phyloP scores from a whole-genome alignment of 2,797 vertebrate genomes.

The Scleropages formosus region DNA sequence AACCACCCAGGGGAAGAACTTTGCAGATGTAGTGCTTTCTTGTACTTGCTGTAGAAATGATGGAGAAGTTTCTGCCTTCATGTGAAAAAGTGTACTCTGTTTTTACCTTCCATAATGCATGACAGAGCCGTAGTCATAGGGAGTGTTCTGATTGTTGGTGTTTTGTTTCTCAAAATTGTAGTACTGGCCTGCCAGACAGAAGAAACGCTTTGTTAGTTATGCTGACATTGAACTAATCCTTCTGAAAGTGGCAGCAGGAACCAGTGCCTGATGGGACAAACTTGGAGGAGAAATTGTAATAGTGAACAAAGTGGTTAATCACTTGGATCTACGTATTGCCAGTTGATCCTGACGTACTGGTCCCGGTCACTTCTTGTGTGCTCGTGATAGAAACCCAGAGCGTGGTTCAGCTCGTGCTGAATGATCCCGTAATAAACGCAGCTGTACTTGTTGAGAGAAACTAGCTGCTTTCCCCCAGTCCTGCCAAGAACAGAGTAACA shows the following conservation, averaged over 20 bases:
- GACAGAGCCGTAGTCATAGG: conserved; percentile 72
- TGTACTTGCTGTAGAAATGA: background rate
- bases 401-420: conserved; percentile 70
- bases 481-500: conserved; percentile 66
- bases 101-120: conserved; percentile 71
- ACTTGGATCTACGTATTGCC: conserved; percentile 58
- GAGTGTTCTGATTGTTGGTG: conserved; percentile 60
- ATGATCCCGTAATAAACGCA: conserved; percentile 62
- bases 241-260: background rate
- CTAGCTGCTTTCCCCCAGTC: conserved; percentile 59
- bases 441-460: conserved; percentile 64
- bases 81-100: background rate
- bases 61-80: background rate
- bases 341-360: conserved; percentile 63
- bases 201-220: background rate
- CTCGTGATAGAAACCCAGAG: conserved; percentile 73
- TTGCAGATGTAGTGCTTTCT: background rate
- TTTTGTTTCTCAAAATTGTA: conserved; percentile 61
- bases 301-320: background rate
- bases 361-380: conserved; percentile 73
- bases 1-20: background rate
- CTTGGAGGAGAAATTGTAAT: background rate
- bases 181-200: background rate
- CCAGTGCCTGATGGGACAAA: background rate
- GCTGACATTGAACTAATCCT: background rate